Evolutionary conservation across 2,113 vertebrate genomes (phyloP).

Genomic region (Ivindomyrus marchei): DNA sequence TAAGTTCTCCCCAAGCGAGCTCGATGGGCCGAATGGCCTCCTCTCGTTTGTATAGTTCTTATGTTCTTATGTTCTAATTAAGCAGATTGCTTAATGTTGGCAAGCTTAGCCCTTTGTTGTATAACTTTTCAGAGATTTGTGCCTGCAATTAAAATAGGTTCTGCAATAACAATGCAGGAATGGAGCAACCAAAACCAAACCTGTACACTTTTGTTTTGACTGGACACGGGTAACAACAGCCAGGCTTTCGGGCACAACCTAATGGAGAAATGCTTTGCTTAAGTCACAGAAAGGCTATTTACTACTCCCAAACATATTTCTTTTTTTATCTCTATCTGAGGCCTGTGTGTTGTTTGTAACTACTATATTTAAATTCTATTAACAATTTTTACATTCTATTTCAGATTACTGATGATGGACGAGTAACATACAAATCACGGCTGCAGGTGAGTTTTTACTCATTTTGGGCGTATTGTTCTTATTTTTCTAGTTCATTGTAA

Average conservation of each 20-base stretch:
- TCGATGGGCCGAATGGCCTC: too few relatives aligned
- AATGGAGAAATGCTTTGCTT: neutral
- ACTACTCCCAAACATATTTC: neutral
- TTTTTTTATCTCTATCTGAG: neutral
- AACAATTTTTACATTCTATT: slow-evolving; percentile 1
- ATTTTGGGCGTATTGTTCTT: neutral
- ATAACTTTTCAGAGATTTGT: neutral
- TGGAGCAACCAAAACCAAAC: neutral
- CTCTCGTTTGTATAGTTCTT: too few relatives aligned
- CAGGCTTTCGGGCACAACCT: neutral
- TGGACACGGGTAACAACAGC: neutral
- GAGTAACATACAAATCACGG: slow-evolving; percentile 37
- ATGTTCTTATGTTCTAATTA: too few relatives aligned
- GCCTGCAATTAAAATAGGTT: neutral
- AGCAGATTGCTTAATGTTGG: neutral
- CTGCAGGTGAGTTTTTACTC: slow-evolving; percentile 42
- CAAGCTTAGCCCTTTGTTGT: neutral
- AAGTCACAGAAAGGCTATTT: too few relatives aligned
- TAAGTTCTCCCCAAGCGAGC: too few relatives aligned
- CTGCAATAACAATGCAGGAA: neutral
- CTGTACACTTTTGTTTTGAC: neutral
- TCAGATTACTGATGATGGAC: slow-evolving; percentile 39
- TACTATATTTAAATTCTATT: neutral
- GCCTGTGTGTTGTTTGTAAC: neutral
- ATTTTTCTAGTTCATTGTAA: neutral